Evolutionary conservation across 1,140 invertebrate species (phyloP).

Genomic region (Popillia japonica): DNA sequence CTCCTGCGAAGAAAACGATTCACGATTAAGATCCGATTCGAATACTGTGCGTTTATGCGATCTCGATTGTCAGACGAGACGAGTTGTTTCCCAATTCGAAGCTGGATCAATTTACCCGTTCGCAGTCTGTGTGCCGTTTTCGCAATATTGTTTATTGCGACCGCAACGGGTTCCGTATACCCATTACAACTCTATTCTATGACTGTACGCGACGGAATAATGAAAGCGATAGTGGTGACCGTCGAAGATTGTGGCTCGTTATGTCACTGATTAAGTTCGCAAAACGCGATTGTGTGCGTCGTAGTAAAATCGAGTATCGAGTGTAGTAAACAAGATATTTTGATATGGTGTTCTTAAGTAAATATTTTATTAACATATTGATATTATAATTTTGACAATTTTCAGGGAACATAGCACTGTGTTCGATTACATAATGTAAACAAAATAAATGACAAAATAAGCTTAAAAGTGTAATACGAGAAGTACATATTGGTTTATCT

Average conservation of each 20-base stretch:
- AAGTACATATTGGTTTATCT: too few species aligned
- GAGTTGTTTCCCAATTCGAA: conserved; percentile 25
- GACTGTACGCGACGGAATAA: not conserved
- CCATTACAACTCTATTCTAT: not conserved
- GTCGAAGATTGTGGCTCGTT: not conserved
- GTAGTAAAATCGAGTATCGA: not conserved
- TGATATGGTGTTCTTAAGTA: not conserved
- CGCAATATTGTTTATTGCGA: conserved; percentile 34
- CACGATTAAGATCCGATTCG: not conserved
- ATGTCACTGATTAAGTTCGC: not conserved
- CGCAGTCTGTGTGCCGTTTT: conserved; percentile 12
- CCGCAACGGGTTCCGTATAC: too few species aligned
- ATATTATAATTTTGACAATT: too few species aligned
- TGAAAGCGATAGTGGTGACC: conserved; percentile 18
- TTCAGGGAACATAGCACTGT: too few species aligned
- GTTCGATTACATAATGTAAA: too few species aligned
- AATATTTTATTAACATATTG: too few species aligned
- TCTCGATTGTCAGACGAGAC: not conserved
- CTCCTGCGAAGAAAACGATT: conserved; percentile 16
- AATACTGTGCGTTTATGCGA: too few species aligned
- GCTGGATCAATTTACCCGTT: not conserved
- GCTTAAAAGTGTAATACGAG: too few species aligned
- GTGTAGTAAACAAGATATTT: not conserved
- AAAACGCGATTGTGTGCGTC: conserved; percentile 1
- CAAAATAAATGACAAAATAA: too few species aligned